phyloP scores from a whole-genome alignment of 2,113 vertebrate species.

The Odocoileus virginianus region DNA sequence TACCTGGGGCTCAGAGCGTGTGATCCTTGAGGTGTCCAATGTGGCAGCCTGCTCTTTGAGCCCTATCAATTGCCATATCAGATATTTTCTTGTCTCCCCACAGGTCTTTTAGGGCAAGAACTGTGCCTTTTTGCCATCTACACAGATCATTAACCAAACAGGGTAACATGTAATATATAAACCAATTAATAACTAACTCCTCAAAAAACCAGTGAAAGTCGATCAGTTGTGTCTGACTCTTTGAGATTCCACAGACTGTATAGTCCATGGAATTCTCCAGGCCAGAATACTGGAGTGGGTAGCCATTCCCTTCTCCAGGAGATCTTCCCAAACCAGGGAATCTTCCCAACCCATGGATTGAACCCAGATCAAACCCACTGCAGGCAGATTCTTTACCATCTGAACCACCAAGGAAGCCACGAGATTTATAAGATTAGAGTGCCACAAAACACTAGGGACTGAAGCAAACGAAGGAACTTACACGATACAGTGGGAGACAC shows the following conservation, averaged over 20 bases:
- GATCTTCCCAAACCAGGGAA: neutral
- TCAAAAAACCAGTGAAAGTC: neutral
- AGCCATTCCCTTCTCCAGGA: neutral
- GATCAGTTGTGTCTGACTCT: neutral
- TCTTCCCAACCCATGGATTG: neutral
- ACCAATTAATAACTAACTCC: neutral
- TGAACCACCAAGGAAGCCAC: neutral
- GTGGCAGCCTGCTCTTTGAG: neutral
- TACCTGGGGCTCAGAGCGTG: neutral
- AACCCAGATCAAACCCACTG: neutral
- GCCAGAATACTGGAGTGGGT: neutral
- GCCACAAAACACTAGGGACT: neutral
- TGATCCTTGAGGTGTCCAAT: neutral
- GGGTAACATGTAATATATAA: neutral
- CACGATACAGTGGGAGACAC: neutral
- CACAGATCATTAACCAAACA: neutral
- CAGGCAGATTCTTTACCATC: neutral
- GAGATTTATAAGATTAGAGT: neutral
- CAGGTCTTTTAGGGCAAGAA: neutral
- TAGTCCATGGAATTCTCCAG: neutral
- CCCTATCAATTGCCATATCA: neutral
- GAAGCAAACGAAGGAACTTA: neutral
- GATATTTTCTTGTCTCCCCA: neutral
- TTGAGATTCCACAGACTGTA: neutral
- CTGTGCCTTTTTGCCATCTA: conserved; percentile 6